phyloP scores from a whole-genome alignment of 2,797 vertebrate species.

The Lophius americanus region DNA sequence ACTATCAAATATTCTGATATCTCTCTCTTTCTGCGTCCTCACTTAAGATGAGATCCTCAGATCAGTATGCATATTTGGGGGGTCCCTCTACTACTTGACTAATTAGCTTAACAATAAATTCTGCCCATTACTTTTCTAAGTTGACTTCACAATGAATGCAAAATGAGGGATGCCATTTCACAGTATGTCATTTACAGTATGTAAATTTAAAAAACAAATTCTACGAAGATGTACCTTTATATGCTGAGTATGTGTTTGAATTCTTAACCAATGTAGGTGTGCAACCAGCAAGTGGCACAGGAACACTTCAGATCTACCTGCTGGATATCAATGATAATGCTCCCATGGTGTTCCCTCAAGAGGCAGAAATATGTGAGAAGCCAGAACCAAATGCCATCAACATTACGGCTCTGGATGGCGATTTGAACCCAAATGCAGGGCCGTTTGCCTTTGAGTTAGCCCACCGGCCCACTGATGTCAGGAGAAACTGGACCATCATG shows the following conservation, averaged over 20 bases:
- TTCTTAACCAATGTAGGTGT: slow-evolving; percentile 77
- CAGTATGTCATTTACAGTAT: slow-evolving; percentile 29
- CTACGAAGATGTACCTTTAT: slow-evolving; percentile 40
- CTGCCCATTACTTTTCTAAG: slow-evolving; percentile 36
- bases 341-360: slow-evolving; percentile 91
- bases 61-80: slow-evolving; percentile 70
- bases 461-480: slow-evolving; percentile 84
- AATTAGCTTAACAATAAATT: slow-evolving; percentile 51
- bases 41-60: slow-evolving; percentile 63
- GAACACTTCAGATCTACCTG: slow-evolving; percentile 92
- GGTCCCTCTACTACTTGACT: slow-evolving; percentile 47
- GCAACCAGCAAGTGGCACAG: slow-evolving; percentile 93
- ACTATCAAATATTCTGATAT: slow-evolving; percentile 63
- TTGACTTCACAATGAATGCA: slow-evolving; percentile 33
- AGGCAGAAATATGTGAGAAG: slow-evolving; percentile 92
- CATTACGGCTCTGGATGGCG: slow-evolving; percentile 94
- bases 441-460: slow-evolving; percentile 95
- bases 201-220: slow-evolving; percentile 3
- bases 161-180: slow-evolving; percentile 34
- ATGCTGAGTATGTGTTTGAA: slow-evolving; percentile 30
- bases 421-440: slow-evolving; percentile 94
- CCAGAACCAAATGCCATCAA: slow-evolving; percentile 94
- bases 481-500: slow-evolving; percentile 95
- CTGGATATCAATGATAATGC: slow-evolving; percentile 98
- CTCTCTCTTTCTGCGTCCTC: slow-evolving; percentile 55